phyloP scores from a whole-genome alignment of 2,797 vertebrate species.

The Alauda arvensis region DNA sequence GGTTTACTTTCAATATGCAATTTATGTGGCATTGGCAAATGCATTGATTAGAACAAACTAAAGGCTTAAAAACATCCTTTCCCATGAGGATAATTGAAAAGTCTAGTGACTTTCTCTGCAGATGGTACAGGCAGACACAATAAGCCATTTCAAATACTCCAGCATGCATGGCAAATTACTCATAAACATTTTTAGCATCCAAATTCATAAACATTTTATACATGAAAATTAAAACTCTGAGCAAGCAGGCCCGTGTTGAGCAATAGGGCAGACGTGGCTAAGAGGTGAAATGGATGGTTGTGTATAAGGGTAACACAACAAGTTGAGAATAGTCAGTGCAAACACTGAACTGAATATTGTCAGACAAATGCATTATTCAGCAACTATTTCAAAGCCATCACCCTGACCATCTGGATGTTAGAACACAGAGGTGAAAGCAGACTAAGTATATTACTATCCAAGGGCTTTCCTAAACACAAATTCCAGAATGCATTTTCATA shows the following conservation, averaged over 20 bases:
- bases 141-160: constrained; percentile 18
- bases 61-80: not conserved
- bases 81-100: not conserved
- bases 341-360: not conserved
- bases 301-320: not conserved
- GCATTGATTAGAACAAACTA: not conserved
- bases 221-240: constrained; percentile 25
- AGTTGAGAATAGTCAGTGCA: not conserved
- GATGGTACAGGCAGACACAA: constrained; percentile 29
- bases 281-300: not conserved
- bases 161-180: constrained; percentile 11
- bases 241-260: not conserved
- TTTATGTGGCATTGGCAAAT: not conserved
- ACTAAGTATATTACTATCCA: not conserved
- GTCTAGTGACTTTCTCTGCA: not conserved
- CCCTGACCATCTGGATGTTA: constrained; percentile 8
- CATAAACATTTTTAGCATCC: constrained; percentile 23
- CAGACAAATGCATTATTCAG: constrained; percentile 42
- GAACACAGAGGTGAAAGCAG: not conserved
- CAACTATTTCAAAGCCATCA: constrained; percentile 11
- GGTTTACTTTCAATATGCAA: not conserved
- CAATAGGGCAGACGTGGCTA: not conserved
- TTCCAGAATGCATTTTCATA: not conserved
- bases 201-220: constrained; percentile 51
- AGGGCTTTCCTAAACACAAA: not conserved